Evolutionary conservation across 2,113 vertebrate genomes (phyloP), one percentile per base, ranked within the genome.

Genomic region (Etheostoma cragini): DNA sequence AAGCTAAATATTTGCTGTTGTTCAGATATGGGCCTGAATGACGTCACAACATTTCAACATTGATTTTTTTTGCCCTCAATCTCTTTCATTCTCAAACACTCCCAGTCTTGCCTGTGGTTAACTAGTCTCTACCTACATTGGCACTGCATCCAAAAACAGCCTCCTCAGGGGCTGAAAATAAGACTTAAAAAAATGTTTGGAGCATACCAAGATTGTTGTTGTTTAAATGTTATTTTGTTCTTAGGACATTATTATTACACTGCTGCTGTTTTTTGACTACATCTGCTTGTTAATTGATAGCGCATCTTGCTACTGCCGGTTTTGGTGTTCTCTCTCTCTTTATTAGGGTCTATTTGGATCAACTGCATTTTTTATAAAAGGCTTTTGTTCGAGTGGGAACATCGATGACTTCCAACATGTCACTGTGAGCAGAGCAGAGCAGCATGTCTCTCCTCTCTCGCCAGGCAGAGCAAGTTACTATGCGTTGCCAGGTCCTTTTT

Each of bases 1-100:
- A 93, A 92, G 73, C 72, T 80, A 93, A 93, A 94, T 91, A 93
- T 93, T 93, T 92, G 90, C 89, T 87, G 70, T 79, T 70, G 68
- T 87, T 92, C 85, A 80, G 87, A 93, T 89, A 92, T 38, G 50
- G 35, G 70, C 47, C 78, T 70, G 74, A 91, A 85, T 75, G 88
- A 87, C 13, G 24, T 46, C 46, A 73, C 67, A 80, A 80, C 69
- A 82, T 86, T 88, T 84, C 72, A 85, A 76, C 61, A 53, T 45
- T 38, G 8, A 76, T 80, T 67, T 54, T 65, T 78, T 50, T 69
- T 46, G 21, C 47, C 61, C 30, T 75, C 45, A 0, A 3, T 74
- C 62, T 57, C 62, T 75, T 80, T 77, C 17, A 66, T 62, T 21
- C 67, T 78, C n/a, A 54, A 16, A 57, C 54, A 33, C 63, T 76